Conservation (phyloP, 2,797 vertebrate species). For the Glossophaga mutica region DNA sequence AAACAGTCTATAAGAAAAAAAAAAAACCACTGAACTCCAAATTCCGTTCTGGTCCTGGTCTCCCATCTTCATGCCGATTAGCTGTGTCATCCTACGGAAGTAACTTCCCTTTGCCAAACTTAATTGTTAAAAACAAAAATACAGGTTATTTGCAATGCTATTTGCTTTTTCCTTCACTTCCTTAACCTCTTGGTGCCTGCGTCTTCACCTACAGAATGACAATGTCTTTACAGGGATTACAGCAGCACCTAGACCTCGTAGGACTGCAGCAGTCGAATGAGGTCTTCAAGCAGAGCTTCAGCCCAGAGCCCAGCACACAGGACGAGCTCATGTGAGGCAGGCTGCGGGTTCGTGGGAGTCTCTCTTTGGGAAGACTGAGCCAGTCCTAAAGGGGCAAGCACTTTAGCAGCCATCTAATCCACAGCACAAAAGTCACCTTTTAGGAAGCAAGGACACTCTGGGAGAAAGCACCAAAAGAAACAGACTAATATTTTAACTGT, state of each 20-base stretch:
- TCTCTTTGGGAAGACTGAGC: neutral
- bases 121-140: neutral
- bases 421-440: neutral
- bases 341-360: neutral
- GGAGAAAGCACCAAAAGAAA: neutral
- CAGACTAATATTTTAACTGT: neutral
- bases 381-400: neutral
- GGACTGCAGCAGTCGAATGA: neutral
- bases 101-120: neutral
- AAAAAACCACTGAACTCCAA: neutral
- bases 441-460: neutral
- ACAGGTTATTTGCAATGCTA: neutral
- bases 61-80: neutral
- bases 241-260: neutral
- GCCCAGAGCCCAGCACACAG: neutral
- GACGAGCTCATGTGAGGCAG: neutral
- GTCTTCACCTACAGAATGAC: neutral
- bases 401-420: neutral
- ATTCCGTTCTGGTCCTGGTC: no score
- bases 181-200: neutral
- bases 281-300: neutral
- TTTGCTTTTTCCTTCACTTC: neutral
- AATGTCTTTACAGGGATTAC: neutral
- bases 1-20: neutral
- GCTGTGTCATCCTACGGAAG: neutral